phyloP scores from a whole-genome alignment of 2,797 vertebrate species.

The Urocyon cinereoargenteus region DNA sequence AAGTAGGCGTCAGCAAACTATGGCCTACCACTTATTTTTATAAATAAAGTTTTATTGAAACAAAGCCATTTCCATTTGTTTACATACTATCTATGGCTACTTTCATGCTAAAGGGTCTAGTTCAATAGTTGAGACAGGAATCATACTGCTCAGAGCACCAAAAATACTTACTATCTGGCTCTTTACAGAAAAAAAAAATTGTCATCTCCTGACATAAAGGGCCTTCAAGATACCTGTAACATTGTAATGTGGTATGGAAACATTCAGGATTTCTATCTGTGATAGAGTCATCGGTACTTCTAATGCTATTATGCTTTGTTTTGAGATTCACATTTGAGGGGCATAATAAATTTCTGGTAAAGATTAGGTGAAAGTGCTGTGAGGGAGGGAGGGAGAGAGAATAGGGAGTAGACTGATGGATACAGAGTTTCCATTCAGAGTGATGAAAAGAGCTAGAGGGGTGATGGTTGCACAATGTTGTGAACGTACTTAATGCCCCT shows the following conservation, averaged over 20 bases:
- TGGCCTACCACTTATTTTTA: neutral
- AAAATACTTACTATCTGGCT: neutral
- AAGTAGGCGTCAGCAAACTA: neutral
- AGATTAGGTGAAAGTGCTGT: neutral
- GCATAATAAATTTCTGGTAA: neutral
- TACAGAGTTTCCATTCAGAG: neutral
- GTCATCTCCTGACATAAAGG: neutral
- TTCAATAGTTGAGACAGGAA: neutral
- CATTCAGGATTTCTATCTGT: neutral
- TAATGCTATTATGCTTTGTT: neutral
- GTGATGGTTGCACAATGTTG: too few relatives aligned
- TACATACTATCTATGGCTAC: neutral
- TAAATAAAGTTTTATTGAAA: slow-evolving; percentile 54
- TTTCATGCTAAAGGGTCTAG: neutral
- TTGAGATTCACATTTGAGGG: neutral
- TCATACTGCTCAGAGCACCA: rapidly evolving
- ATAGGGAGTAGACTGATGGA: neutral
- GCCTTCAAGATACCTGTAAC: neutral
- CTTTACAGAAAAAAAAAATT: neutral
- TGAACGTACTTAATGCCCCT: neutral
- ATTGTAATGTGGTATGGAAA: neutral
- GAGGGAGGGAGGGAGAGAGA: too few relatives aligned
- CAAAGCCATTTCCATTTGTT: neutral
- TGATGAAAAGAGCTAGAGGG: neutral
- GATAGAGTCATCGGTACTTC: neutral